Percentiles rank a stretch among this genome's conserved stretches.
Conservation (phyloP, 2,113 vertebrate genomes). For the Oceanodroma tethys region DNA sequence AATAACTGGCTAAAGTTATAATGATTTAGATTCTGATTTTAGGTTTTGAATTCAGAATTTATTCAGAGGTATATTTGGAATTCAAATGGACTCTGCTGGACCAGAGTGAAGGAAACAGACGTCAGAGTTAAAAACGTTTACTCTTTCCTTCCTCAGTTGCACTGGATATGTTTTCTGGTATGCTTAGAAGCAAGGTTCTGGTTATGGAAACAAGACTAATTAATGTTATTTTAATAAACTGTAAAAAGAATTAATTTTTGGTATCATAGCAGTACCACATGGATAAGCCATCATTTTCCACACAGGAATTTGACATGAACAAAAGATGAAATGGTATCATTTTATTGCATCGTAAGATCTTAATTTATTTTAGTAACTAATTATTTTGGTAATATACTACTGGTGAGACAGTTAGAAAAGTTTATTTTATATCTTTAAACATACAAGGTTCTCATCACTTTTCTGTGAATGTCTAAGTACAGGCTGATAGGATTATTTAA, state of each 20-base stretch:
- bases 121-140: background rate
- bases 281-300: background rate
- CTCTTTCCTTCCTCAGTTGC: background rate
- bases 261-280: background rate
- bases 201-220: background rate
- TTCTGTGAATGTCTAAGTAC: background rate
- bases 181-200: background rate
- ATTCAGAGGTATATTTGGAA: background rate
- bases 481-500: background rate
- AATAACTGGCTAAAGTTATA: background rate
- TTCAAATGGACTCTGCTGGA: background rate
- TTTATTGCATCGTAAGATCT: background rate
- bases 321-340: background rate
- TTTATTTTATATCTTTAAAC: background rate
- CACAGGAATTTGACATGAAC: background rate
- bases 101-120: background rate
- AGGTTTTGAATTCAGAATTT: background rate
- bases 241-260: background rate
- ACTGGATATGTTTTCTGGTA: background rate
- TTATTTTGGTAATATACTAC: background rate
- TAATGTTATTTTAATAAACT: background rate
- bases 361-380: background rate
- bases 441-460: fast-evolving
- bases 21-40: background rate
- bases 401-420: background rate